These are phyloP conservation scores for Drosophila colorata DNA, from an alignment of 2,888 invertebrate species.

Conservation along the genomic window DNA sequence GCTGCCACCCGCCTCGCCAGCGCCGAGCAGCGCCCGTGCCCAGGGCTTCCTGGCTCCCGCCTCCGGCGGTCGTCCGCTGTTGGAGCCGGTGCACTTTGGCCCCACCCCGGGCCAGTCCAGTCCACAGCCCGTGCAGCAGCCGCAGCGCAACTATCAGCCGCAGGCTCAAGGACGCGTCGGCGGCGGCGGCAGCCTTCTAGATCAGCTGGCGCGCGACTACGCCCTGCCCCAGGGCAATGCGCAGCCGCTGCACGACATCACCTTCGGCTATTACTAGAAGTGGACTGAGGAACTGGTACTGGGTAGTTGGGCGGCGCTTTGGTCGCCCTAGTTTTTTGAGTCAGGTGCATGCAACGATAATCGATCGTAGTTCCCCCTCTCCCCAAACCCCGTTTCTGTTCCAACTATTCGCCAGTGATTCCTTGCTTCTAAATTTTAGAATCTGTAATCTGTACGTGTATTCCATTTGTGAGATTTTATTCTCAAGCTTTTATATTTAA, in stretches of 20 bases:
- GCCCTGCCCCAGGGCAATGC: slow-evolving; percentile 90
- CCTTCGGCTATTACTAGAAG: slow-evolving; percentile 91
- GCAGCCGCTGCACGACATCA: slow-evolving; percentile 91
- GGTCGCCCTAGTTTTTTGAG: slow-evolving; percentile 45
- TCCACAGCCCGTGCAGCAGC: slow-evolving; percentile 76
- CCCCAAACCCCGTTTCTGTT: slow-evolving; percentile 14
- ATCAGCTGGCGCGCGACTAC: slow-evolving; percentile 93
- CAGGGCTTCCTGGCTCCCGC: slow-evolving; percentile 82
- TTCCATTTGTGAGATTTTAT: slow-evolving; percentile 43
- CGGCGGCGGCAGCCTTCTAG: slow-evolving; percentile 88
- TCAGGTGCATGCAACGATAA: slow-evolving; percentile 57
- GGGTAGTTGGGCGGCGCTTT: slow-evolving; percentile 39
- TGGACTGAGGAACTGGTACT: slow-evolving; percentile 35
- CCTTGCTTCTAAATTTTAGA: slow-evolving; percentile 49
- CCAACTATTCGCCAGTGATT: slow-evolving; percentile 40
- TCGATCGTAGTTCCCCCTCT: slow-evolving; percentile 28
- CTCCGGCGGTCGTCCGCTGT: slow-evolving; percentile 81
- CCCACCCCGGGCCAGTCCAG: slow-evolving; percentile 66
- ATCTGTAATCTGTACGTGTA: slow-evolving; percentile 39
- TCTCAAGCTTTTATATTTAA: slow-evolving; percentile 32
- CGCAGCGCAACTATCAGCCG: slow-evolving; percentile 73
- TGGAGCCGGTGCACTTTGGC: slow-evolving; percentile 78
- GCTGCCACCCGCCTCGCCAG: slow-evolving; percentile 78
- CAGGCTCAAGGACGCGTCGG: slow-evolving; percentile 69
- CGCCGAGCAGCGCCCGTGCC: slow-evolving; percentile 80